A percentile compares a stretch with the other conserved stretches of the same genome.
phyloP scores from a whole-genome alignment of 2,113 vertebrate species.

The Cariama cristata region DNA sequence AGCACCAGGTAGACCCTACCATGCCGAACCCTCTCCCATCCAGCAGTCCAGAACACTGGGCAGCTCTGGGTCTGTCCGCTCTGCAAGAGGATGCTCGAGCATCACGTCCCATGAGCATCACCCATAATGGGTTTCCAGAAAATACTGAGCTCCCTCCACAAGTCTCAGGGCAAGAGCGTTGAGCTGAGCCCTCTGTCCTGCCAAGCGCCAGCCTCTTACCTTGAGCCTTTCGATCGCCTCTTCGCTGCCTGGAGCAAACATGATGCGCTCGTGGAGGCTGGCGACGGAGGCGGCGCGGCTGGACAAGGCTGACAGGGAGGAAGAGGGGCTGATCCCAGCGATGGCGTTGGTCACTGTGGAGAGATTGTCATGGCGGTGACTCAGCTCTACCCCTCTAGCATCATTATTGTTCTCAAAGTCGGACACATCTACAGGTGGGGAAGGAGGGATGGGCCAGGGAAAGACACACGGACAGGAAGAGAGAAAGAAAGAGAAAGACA shows the following conservation, averaged over 20 bases:
- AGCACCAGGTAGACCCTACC: neutral
- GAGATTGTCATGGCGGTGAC: conserved; percentile 89
- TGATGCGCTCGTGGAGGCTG: conserved; percentile 94
- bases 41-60: neutral
- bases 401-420: conserved; percentile 89
- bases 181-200: neutral
- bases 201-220: conserved; percentile 69
- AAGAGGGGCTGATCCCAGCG: conserved; percentile 95
- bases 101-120: neutral
- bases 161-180: accelerated
- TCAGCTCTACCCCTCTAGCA: conserved; percentile 78
- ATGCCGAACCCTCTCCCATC: neutral
- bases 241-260: conserved; percentile 94
- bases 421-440: conserved; percentile 79
- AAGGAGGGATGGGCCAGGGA: conserved; percentile 34
- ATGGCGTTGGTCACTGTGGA: conserved; percentile 99
- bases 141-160: accelerated
- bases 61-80: neutral
- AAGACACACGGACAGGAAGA: conserved; percentile 55
- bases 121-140: neutral
- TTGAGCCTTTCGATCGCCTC: conserved; percentile 97
- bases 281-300: conserved; percentile 92
- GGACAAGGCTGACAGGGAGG: conserved; percentile 91
- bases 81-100: accelerated
- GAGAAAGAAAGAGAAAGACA: conserved; percentile 72